Evolutionary conservation across 2,888 invertebrate genomes (phyloP).

Genomic region (Oscheius myriophilus): DNA sequence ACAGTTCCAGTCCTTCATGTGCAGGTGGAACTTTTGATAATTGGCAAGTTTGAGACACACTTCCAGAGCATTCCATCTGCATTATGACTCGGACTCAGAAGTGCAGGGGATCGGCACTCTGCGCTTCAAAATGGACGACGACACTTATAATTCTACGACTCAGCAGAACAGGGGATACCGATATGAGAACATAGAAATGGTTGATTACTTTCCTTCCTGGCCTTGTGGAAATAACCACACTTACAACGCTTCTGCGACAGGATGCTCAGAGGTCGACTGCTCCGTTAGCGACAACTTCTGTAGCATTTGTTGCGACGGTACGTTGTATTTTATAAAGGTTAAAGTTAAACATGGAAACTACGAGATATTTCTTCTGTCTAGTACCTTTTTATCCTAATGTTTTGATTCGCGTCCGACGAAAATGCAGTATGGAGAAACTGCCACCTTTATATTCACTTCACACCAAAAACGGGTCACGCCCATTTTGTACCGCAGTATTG

Average conservation of each 20-base stretch:
- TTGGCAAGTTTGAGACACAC: not conserved
- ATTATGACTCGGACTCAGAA: constrained; percentile 39
- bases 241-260: constrained; percentile 27
- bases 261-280: constrained; percentile 3
- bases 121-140: constrained; percentile 46
- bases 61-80: constrained; percentile 48
- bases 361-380: too few relatives aligned
- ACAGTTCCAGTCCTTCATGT: constrained; percentile 59
- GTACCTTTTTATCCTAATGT: too few relatives aligned
- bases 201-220: constrained; percentile 56
- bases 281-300: not conserved
- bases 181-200: constrained; percentile 47
- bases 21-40: constrained; percentile 36
- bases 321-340: too few relatives aligned
- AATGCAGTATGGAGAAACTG: too few relatives aligned
- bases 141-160: constrained; percentile 51
- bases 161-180: constrained; percentile 46
- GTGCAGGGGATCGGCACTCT: constrained; percentile 51
- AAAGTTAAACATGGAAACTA: too few relatives aligned
- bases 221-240: constrained; percentile 48
- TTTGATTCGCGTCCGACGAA: too few relatives aligned
- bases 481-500: too few relatives aligned
- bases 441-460: too few relatives aligned
- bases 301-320: constrained; percentile 15
- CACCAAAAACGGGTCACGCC: too few relatives aligned